Conservation (phyloP, 2,797 vertebrate species). For the Sebastes flavidus region DNA sequence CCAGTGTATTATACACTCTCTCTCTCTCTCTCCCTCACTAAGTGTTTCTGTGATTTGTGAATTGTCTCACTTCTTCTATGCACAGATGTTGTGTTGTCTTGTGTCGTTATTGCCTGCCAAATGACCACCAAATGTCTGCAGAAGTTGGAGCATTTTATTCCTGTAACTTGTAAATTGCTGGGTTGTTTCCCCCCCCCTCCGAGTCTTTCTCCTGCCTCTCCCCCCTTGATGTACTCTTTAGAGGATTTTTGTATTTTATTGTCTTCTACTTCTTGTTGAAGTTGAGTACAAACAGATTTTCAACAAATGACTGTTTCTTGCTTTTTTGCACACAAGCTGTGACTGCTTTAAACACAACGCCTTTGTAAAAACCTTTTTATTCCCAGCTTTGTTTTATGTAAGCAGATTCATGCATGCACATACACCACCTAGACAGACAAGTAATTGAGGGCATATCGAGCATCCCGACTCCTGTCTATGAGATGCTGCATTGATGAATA, state of each 20-base stretch:
- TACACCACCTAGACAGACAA: conserved; percentile 20
- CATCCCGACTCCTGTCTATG: conserved; percentile 55
- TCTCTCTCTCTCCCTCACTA: not conserved
- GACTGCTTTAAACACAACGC: conserved; percentile 9
- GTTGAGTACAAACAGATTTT: conserved; percentile 12
- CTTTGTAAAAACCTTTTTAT: conserved; percentile 11
- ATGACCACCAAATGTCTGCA: conserved; percentile 9
- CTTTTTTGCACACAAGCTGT: not conserved
- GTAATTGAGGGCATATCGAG: conserved; percentile 63
- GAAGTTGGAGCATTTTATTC: not conserved
- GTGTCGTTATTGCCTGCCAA: conserved; percentile 21
- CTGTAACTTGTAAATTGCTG: not conserved
- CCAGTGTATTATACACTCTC: not conserved
- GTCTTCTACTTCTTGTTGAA: not conserved
- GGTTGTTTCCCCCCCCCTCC: not conserved
- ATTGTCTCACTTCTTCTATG: conserved; percentile 30
- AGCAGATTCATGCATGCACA: conserved; percentile 23
- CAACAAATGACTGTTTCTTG: not conserved
- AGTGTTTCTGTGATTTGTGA: conserved; percentile 22
- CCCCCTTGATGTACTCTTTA: not conserved
- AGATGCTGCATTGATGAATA: conserved; percentile 74
- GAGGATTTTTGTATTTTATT: not conserved
- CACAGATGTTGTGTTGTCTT: conserved; percentile 46
- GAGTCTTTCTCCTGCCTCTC: not conserved
- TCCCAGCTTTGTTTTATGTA: conserved; percentile 28